Base-by-base conservation (phyloP, 2,888 invertebrate genomes). In the Xestia ashworthii region DNA sequence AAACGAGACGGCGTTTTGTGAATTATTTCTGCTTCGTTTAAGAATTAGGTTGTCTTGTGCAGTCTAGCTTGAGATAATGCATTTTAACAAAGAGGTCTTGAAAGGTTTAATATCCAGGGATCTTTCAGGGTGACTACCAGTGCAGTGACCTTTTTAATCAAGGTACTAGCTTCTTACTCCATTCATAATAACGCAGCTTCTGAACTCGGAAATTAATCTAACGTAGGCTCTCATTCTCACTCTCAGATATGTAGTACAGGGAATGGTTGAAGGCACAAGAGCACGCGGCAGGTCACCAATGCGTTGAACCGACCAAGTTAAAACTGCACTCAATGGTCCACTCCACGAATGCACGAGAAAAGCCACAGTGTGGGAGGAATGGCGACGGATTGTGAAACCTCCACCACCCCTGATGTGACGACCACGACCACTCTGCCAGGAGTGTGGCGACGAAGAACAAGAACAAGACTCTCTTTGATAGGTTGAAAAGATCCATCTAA, bases 21-120 rank as follows among this genome's bases (percentile, higher is more conserved):
- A 60, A 74, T 82, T 74, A 71, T 58, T 66, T 78, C 65, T 69
- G 68, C 60, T 85, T 82, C 68, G 71, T 71, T 65, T 80, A 6
- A 19, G 19, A 81, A 50, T 55, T 58, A 32, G 4, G 41, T 65
- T n/a, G 58, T 74, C 46, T 65, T 81, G 81, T 44, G 41, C 48
- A 50, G 32, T 32, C 32, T 81, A n/a, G 48, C 81, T 81, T 50
- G n/a, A 64, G 48, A n/a, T 64, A 72, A 32, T 53, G 66, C 50
- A 55, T 50, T 50, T 44, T 46, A 25, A 6, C 16, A 19, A n/a
- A 38, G 9, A 67, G 25, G n/a, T 46, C 19, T 16, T 19, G 5
- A 19, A 25, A 19, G 8, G 5, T 48, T 71, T 16, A 65, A 46
- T 6, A 41, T 6, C 9, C 5, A 50, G 3, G 8, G 3, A 50